A percentile compares a stretch with the other conserved stretches of the same genome.
phyloP scores from a whole-genome alignment of 1,140 invertebrate species.

The Whitmania pigra region DNA sequence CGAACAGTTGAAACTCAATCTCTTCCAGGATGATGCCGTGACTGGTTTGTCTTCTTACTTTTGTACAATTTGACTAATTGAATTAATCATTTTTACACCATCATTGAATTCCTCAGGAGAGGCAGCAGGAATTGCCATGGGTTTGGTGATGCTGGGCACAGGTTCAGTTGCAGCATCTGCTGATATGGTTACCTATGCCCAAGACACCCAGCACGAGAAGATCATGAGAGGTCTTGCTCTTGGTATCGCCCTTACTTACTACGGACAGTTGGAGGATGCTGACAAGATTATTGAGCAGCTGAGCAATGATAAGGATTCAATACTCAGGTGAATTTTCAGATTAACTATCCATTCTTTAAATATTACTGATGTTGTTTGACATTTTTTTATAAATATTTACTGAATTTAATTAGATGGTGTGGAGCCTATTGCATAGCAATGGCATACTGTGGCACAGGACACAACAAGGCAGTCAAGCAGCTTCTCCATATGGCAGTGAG shows the following conservation, averaged over 20 bases:
- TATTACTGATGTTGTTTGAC: too few relatives aligned
- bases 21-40: constrained; percentile 97
- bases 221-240: constrained; percentile 87
- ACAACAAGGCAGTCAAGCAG: constrained; percentile 79
- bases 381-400: too few relatives aligned
- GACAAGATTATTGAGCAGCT: constrained; percentile 81
- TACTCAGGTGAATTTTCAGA: constrained; percentile 30
- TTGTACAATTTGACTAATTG: neutral
- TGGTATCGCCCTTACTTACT: constrained; percentile 91
- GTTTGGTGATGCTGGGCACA: constrained; percentile 93
- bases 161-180: constrained; percentile 73
- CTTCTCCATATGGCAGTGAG: constrained; percentile 90
- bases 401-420: constrained; percentile 47
- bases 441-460: constrained; percentile 95
- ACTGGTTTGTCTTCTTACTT: constrained; percentile 51
- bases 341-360: neutral
- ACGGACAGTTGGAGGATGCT: constrained; percentile 86
- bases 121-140: constrained; percentile 94
- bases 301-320: constrained; percentile 50
- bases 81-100: neutral
- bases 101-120: constrained; percentile 47
- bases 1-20: constrained; percentile 85
- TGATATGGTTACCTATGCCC: constrained; percentile 71
- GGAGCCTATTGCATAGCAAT: constrained; percentile 96
- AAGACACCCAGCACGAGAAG: constrained; percentile 94